phyloP scores from a whole-genome alignment of 2,888 invertebrate species.

The Caradrina clavipalpis region DNA sequence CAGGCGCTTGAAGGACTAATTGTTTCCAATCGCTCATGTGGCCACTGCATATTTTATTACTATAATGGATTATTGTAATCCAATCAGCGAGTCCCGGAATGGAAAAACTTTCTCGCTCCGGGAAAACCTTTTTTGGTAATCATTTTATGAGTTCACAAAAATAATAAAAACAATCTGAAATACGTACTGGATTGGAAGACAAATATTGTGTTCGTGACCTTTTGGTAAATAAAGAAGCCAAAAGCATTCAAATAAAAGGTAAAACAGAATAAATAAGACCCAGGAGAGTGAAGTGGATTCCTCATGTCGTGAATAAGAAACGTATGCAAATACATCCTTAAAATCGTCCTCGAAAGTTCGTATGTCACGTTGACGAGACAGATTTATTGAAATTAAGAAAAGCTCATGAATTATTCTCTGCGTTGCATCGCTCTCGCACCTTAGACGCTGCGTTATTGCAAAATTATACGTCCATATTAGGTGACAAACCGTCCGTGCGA shows the following conservation, averaged over 20 bases:
- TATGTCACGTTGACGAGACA: slow-evolving; percentile 52
- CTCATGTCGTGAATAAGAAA: slow-evolving; percentile 36
- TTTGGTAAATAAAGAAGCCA: slow-evolving; percentile 24
- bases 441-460: slow-evolving; percentile 68
- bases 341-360: slow-evolving; percentile 46
- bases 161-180: slow-evolving; percentile 26
- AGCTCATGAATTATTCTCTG: slow-evolving; percentile 78
- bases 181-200: slow-evolving; percentile 1
- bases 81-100: slow-evolving; percentile 16
- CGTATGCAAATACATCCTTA: slow-evolving; percentile 49
- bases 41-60: slow-evolving; percentile 30
- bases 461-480: slow-evolving; percentile 68
- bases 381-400: slow-evolving; percentile 70
- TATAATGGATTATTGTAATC: slow-evolving; percentile 28
- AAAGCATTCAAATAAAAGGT: slow-evolving; percentile 39
- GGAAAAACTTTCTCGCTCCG: slow-evolving; percentile 21
- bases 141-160: slow-evolving; percentile 19
- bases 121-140: slow-evolving; percentile 14
- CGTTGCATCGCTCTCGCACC: slow-evolving; percentile 67
- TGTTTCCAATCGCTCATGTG: slow-evolving; percentile 34
- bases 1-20: slow-evolving; percentile 26
- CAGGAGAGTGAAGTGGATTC: slow-evolving; percentile 27
- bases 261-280: slow-evolving; percentile 26
- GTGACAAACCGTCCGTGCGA: slow-evolving; percentile 57
- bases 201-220: slow-evolving; percentile 34